Conservation (phyloP, 2,113 vertebrate genomes). For the Nymphicus hollandicus region DNA sequence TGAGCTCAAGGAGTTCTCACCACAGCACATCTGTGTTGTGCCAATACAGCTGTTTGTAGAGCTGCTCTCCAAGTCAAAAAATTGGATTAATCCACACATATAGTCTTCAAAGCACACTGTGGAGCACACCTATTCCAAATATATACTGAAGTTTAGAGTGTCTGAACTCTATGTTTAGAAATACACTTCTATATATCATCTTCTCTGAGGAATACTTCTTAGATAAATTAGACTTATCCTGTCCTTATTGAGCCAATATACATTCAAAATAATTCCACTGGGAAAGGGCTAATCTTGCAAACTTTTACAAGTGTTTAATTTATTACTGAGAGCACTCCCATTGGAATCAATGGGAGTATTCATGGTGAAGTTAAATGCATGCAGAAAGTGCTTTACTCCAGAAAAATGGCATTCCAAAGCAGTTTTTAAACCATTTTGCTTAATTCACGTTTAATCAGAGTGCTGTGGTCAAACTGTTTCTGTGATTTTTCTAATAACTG, state of each 20-base stretch:
- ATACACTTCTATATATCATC: neutral
- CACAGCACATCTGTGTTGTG: neutral
- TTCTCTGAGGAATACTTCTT: neutral
- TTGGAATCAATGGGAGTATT: slow-evolving; percentile 22
- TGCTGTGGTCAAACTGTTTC: neutral
- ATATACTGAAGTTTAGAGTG: neutral
- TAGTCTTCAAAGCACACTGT: neutral
- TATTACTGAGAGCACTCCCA: neutral
- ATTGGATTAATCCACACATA: neutral
- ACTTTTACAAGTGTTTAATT: neutral
- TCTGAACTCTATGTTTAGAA: neutral
- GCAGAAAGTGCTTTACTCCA: neutral
- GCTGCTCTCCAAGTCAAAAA: neutral
- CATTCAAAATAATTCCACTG: neutral
- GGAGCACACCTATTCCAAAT: neutral
- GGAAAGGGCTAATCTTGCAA: neutral
- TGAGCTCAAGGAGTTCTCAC: neutral
- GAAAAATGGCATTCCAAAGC: slow-evolving; percentile 10
- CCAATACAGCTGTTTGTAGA: neutral
- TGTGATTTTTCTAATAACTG: neutral
- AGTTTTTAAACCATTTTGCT: slow-evolving; percentile 8
- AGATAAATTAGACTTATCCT: neutral
- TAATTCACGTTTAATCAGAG: neutral
- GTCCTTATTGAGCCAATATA: neutral
- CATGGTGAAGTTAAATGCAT: neutral